Evolutionary conservation across 2,888 invertebrate species (phyloP), one percentile per base, ranked within the genome.

Genomic region (Catocala nupta): DNA sequence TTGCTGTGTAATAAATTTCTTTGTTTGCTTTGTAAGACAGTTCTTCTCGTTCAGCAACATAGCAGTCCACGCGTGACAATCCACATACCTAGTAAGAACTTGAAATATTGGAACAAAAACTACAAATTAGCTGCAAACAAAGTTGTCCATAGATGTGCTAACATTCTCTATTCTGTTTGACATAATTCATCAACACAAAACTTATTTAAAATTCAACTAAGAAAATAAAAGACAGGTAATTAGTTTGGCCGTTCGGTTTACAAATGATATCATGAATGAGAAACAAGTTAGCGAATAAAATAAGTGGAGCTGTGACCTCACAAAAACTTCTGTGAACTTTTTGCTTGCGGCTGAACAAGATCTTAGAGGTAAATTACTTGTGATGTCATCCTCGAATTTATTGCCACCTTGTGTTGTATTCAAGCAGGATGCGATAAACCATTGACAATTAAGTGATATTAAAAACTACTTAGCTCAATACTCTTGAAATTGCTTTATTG

Each of bases 301-400:
- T 47, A 58, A 49, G 43, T 59, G 48, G 52, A 63, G 48, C 58
- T 49, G 36, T 54, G 49, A 65, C 63, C 63, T 59, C 63, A 63
- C 60, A 71, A 75, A 65, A 66, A 65, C 59, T 65, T 60, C 25
- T 50, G 6, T 48, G 53, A 65, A 74, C 55, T 77, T 77, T 75
- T 75, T 77, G 75, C 39, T 5, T 25, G 45, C 16, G 67, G 34
- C 34, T 36, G 51, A 63, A 5, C 51, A 13, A 51, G 12, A 13
- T 51, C n/a, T n/a, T n/a, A 9, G 9, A 49, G 59, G 52, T 58
- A 52, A 59, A 63, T 65, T 60, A 55, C 50, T 52, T 25, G n/a
- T 75, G 75, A 75, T 77, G 75, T 71, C 75, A 78, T 77, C 63
- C 52, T 62, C 25, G 13, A 61, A 55, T 59, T 64, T 45, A 39